Evolutionary conservation across 2,888 invertebrate genomes (phyloP).

Genomic region (Oscheius myriophilus): DNA sequence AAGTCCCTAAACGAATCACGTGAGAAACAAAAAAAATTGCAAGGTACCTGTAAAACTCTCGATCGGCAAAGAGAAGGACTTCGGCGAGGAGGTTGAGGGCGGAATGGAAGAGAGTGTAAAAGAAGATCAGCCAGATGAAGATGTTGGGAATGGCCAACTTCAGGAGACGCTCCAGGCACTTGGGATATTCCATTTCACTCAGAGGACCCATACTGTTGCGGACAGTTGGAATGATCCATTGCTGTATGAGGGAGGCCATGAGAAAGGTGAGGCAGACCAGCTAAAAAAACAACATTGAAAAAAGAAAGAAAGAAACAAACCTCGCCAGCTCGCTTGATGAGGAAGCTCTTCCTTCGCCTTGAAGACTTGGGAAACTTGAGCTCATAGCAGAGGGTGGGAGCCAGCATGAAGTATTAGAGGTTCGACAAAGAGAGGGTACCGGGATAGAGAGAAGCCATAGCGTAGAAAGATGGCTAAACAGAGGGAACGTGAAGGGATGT

Average conservation of each 20-base stretch:
- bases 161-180: constrained; percentile 86
- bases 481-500: too few species aligned
- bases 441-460: constrained; percentile 78
- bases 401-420: constrained; percentile 89
- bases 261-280: constrained; percentile 74
- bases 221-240: constrained; percentile 96
- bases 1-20: constrained; percentile 57
- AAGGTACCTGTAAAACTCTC: constrained; percentile 85
- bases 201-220: constrained; percentile 92
- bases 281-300: constrained; percentile 15
- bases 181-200: constrained; percentile 72
- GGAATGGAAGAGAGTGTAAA: constrained; percentile 94
- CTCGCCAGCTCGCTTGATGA: constrained; percentile 81
- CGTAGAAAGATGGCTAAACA: constrained; percentile 40
- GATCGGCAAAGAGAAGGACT: constrained; percentile 90
- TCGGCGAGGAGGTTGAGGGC: constrained; percentile 92
- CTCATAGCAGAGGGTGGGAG: constrained; percentile 97
- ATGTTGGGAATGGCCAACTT: constrained; percentile 96
- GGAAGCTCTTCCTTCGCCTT: constrained; percentile 82
- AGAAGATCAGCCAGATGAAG: constrained; percentile 92
- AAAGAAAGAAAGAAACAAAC: too few species aligned
- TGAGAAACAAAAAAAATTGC: not conserved
- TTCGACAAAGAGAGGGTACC: constrained; percentile 86
- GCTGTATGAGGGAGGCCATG: constrained; percentile 85
- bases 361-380: constrained; percentile 88